These are phyloP conservation scores for Trinorchestia longiramus DNA, from an alignment of 1,140 invertebrate species.

Conservation along the genomic window DNA sequence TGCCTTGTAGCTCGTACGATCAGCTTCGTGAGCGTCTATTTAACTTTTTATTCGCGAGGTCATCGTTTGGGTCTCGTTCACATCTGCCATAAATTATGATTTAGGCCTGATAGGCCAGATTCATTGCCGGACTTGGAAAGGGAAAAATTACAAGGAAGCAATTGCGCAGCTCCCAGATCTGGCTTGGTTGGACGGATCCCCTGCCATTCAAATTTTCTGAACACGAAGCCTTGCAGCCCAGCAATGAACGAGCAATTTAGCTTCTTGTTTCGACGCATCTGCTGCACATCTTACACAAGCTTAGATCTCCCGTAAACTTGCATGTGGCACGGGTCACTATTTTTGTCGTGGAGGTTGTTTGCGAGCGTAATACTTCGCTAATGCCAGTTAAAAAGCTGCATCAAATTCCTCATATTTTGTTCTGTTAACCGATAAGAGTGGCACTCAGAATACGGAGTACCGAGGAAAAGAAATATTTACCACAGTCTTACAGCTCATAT, in stretches of 20 bases:
- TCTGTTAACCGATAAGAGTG: too few species aligned
- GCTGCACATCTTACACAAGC: neutral
- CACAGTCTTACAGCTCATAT: too few species aligned
- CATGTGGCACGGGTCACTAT: neutral
- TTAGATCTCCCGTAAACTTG: neutral
- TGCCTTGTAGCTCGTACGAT: neutral
- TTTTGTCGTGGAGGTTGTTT: neutral
- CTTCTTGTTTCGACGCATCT: neutral
- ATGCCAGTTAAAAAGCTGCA: too few species aligned
- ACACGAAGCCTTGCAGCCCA: neutral
- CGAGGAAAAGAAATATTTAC: too few species aligned
- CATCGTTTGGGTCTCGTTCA: constrained; percentile 11
- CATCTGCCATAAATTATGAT: constrained; percentile 16
- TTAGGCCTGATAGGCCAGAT: constrained; percentile 37
- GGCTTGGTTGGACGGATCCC: neutral
- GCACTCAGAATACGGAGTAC: too few species aligned
- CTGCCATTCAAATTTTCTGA: neutral
- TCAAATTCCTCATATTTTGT: too few species aligned
- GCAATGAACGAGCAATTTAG: neutral
- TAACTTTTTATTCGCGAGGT: neutral
- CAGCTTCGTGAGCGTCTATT: neutral
- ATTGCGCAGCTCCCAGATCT: neutral
- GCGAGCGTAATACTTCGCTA: too few species aligned
- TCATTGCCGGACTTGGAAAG: constrained; percentile 3
- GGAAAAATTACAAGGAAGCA: neutral